Evolutionary conservation across 2,888 invertebrate genomes (phyloP).

Genomic region (Rhagonycha fulva): DNA sequence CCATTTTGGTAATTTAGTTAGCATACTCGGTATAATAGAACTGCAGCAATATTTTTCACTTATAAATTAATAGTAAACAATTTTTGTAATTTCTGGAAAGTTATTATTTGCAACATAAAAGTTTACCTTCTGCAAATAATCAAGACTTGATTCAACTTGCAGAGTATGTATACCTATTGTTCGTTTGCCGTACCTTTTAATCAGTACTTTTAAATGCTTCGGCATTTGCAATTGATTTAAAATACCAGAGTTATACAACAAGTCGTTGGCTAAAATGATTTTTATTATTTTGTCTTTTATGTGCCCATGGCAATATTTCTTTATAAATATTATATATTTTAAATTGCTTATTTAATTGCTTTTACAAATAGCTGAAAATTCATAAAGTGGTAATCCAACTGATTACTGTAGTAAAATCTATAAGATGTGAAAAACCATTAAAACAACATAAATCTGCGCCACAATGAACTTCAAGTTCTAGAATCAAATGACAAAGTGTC

Average conservation of each 20-base stretch:
- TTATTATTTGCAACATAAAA: constrained; percentile 9
- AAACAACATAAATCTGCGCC: no score
- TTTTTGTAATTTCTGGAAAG: constrained; percentile 1
- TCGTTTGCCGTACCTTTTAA: constrained; percentile 21
- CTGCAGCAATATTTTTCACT: constrained; percentile 35
- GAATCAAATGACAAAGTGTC: neutral
- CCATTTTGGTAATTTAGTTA: neutral
- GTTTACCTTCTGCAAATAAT: constrained; percentile 19
- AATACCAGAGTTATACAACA: neutral
- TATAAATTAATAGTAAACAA: constrained; percentile 19
- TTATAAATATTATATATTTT: no score
- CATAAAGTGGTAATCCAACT: neutral
- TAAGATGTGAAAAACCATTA: no score
- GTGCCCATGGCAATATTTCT: neutral
- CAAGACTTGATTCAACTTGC: constrained; percentile 11
- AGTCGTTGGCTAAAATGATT: neutral
- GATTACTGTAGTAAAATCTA: neutral
- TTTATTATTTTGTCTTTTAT: neutral
- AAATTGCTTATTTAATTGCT: neutral
- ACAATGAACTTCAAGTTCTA: no score
- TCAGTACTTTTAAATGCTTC: neutral
- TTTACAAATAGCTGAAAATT: neutral
- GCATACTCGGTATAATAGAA: constrained; percentile 18
- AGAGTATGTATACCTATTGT: constrained; percentile 15
- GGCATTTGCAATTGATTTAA: neutral